These are phyloP conservation scores for Amiota mariae DNA, from an alignment of 2,888 invertebrate genomes.

Conservation along the genomic window DNA sequence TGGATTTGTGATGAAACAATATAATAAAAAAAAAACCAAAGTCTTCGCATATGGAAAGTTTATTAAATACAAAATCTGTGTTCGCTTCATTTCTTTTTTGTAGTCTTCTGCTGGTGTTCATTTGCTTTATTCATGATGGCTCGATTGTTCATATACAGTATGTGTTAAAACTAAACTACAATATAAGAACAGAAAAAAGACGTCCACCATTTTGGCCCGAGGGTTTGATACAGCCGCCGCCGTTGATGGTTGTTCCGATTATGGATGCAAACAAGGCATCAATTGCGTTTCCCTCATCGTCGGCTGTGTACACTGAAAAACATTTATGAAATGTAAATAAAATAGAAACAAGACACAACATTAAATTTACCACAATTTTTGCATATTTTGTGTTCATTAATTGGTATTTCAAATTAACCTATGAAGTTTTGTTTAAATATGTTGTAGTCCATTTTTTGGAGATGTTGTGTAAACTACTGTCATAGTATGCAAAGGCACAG, in stretches of 20 bases:
- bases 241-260: slow-evolving; percentile 22
- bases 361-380: too few relatives aligned
- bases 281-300: slow-evolving; percentile 30
- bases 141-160: slow-evolving; percentile 51
- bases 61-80: slow-evolving; percentile 63
- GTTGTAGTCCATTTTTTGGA: too few relatives aligned
- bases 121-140: background rate
- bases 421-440: background rate
- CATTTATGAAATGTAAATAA: slow-evolving; percentile 38
- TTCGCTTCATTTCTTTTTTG: slow-evolving; percentile 43
- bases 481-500: too few relatives aligned
- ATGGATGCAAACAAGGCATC: slow-evolving; percentile 32
- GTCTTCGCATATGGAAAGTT: slow-evolving; percentile 58
- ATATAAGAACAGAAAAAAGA: slow-evolving; percentile 49
- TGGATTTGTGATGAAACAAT: slow-evolving; percentile 1
- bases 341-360: too few relatives aligned
- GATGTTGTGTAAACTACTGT: too few relatives aligned
- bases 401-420: too few relatives aligned
- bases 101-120: background rate
- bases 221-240: slow-evolving; percentile 31
- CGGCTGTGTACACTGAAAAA: background rate
- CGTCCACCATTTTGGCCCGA: slow-evolving; percentile 65
- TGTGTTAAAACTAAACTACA: slow-evolving; percentile 38
- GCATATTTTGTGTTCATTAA: too few relatives aligned
- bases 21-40: slow-evolving; percentile 26